A percentile compares a stretch with the other conserved stretches of the same genome.
Conservation (phyloP, 2,888 invertebrate species). For the Kryphioiulus occultus region DNA sequence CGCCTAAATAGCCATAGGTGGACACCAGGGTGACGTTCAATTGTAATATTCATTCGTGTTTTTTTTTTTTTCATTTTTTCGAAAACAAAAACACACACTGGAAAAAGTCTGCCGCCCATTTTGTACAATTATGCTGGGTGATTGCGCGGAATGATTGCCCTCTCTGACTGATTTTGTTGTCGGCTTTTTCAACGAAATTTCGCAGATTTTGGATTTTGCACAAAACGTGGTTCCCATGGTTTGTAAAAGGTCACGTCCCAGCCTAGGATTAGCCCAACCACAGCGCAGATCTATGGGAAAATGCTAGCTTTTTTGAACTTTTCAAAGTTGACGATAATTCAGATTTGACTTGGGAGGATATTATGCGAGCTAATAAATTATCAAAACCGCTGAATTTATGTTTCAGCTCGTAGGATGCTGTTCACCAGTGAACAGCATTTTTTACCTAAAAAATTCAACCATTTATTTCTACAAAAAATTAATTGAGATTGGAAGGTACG, state of each 20-base stretch:
- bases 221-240: neutral
- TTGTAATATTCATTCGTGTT: neutral
- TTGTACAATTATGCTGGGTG: neutral
- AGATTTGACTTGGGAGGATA: too few species aligned
- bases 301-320: neutral
- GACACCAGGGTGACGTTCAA: conserved; percentile 18
- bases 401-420: too few species aligned
- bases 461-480: too few species aligned
- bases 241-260: neutral
- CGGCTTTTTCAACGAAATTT: neutral
- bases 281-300: neutral
- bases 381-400: too few species aligned
- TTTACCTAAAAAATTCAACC: too few species aligned
- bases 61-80: neutral
- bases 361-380: too few species aligned
- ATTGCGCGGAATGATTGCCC: neutral
- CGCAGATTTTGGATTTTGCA: neutral
- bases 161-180: neutral
- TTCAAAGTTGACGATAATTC: too few species aligned
- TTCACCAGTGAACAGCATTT: too few species aligned
- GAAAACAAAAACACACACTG: neutral
- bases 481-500: too few species aligned
- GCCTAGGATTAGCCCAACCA: neutral
- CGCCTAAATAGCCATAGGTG: neutral
- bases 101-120: neutral